Base-by-base conservation (phyloP, 2,888 invertebrate species). In the Ferrisia virgata region DNA sequence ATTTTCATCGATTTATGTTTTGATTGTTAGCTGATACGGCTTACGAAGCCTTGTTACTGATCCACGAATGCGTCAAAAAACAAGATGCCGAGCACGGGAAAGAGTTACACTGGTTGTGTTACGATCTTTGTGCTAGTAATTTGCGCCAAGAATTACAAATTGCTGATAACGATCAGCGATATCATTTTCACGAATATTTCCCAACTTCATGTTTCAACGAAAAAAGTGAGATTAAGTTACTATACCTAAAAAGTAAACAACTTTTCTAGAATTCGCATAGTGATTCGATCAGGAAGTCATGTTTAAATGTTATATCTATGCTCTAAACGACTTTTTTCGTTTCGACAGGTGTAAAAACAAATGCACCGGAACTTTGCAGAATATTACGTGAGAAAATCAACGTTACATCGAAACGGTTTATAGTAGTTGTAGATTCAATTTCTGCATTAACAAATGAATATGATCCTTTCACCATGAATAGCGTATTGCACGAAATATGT, bases 351-450 rank as follows among this genome's bases (percentile, higher is more conserved):
- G 13, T 3, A 13, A n/a, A 13, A 31, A 28, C 28, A 0, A 69
- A 33, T n/a, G 13, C 2, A 13, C 13, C 11, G 2, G 11, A 69
- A 15, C 4, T 15, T 15, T 33, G 13, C 4, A 4, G 31, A 25
- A 43, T 13, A 5, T 43, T 28, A 11, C 72, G 25, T 39, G 39
- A 31, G 40, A 11, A n/a, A 18, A 11, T 13, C n/a, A 36, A 13
- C 31, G 22, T 15, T 11, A 33, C 79, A 22, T 47, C 79, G 2
- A 85, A 28, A 81, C 85, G 85, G 69, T 11, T 85, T 25, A 47
- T 85, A 0, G 18, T 85, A 28, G 72, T 85, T 43, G 76, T 85
- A 33, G 85, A 85, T 83, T 85, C 85, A 6, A 53, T 85, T 9
- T 85, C 85, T 15, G 76, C 84, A 72, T 64, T 85, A 33, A 72